Conservation (phyloP, 2,113 vertebrate species). For the Formicarius rufipectus region DNA sequence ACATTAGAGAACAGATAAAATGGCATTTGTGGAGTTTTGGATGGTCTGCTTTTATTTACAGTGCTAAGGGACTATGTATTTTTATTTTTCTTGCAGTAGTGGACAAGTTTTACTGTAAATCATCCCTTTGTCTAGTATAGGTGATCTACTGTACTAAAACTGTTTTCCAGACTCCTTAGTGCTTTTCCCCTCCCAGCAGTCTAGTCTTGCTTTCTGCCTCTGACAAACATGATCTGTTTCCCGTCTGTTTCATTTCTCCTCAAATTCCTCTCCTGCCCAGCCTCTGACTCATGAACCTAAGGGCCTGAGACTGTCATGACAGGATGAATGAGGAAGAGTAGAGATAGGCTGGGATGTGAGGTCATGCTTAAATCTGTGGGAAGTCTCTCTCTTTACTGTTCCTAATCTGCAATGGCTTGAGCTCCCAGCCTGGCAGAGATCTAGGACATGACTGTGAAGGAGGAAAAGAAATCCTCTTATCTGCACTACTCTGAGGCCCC, state of each 20-base stretch:
- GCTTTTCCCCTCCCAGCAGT: not conserved
- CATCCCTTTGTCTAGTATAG: not conserved
- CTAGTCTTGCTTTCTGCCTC: not conserved
- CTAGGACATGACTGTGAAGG: not conserved
- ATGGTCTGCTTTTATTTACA: not conserved
- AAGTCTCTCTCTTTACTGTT: not conserved
- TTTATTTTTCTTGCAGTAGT: not conserved
- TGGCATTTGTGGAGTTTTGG: too few relatives aligned
- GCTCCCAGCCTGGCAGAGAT: not conserved
- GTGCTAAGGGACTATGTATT: not conserved
- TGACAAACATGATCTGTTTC: not conserved
- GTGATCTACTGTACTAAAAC: not conserved
- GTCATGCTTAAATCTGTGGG: not conserved
- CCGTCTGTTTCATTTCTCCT: not conserved
- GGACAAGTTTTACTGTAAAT: not conserved
- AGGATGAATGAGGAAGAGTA: not conserved
- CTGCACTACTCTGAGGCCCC: not conserved
- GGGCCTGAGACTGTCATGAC: not conserved
- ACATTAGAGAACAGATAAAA: not conserved
- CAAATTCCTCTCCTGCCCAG: not conserved
- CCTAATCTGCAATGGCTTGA: not conserved
- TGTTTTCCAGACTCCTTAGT: not conserved
- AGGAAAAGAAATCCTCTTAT: not conserved
- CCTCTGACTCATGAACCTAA: not conserved
- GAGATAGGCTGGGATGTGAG: not conserved